phyloP scores from a whole-genome alignment of 2,888 invertebrate genomes.

The Eupithecia pulchellata region DNA sequence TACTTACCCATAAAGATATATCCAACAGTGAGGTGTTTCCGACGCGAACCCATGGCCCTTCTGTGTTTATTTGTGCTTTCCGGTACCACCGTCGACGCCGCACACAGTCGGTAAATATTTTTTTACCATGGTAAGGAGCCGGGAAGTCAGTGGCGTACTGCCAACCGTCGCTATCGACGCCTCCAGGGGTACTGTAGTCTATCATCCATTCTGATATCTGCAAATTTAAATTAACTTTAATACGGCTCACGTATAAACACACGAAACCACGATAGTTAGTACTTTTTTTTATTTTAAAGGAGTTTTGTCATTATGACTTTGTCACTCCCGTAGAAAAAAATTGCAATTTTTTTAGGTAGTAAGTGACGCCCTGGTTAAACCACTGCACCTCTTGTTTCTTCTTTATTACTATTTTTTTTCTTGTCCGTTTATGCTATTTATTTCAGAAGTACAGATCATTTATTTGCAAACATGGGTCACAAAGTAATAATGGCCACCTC shows the following conservation, averaged over 20 bases:
- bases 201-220: slow-evolving; percentile 95
- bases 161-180: slow-evolving; percentile 96
- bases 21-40: slow-evolving; percentile 94
- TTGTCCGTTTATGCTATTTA: no score
- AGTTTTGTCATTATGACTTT: no score
- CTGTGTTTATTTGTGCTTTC: slow-evolving; percentile 92
- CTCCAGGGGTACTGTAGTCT: slow-evolving; percentile 95
- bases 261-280: neutral
- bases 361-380: no score
- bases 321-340: no score
- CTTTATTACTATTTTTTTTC: no score
- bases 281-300: no score
- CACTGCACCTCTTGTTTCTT: no score
- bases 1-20: slow-evolving; percentile 88
- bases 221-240: slow-evolving; percentile 22
- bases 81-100: slow-evolving; percentile 93
- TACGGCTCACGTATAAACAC: neutral
- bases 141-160: slow-evolving; percentile 98
- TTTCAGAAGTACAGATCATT: no score
- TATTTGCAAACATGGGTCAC: no score
- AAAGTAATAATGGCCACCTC: no score
- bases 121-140: slow-evolving; percentile 92
- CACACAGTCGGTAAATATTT: slow-evolving; percentile 95
- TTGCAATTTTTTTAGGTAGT: no score
- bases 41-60: slow-evolving; percentile 95